Evolutionary conservation across 2,113 vertebrate species (phyloP).

Genomic region (Callospermophilus lateralis): DNA sequence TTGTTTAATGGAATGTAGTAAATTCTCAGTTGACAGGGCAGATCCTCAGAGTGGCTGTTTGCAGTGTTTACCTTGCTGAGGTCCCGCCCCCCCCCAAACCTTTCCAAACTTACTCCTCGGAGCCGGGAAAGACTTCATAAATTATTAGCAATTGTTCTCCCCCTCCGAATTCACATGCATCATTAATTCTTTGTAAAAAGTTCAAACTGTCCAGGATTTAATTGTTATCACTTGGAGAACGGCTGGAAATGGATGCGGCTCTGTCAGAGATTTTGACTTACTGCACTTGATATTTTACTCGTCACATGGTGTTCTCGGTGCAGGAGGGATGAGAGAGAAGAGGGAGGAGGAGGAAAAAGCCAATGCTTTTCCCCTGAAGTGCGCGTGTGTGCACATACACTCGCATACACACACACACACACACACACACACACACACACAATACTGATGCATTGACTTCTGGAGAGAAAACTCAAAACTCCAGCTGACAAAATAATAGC

Average conservation of each 20-base stretch:
- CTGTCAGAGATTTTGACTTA: conserved; percentile 77
- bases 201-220: conserved; percentile 85
- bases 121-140: conserved; percentile 80
- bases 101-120: conserved; percentile 84
- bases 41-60: conserved; percentile 83
- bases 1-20: conserved; percentile 91
- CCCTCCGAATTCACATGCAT: conserved; percentile 73
- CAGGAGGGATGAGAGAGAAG: conserved; percentile 14
- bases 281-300: conserved; percentile 79
- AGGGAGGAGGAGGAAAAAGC: background rate
- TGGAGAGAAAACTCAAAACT: conserved; percentile 13
- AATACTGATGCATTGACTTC: background rate
- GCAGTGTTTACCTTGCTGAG: conserved; percentile 86
- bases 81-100: conserved; percentile 62
- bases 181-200: conserved; percentile 87
- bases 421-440: background rate
- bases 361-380: conserved; percentile 50
- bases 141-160: conserved; percentile 81
- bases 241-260: conserved; percentile 72
- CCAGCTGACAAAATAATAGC: background rate
- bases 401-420: conserved; percentile 49
- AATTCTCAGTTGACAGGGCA: conserved; percentile 87
- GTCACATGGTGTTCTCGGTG: background rate
- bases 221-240: conserved; percentile 82
- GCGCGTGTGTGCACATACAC: background rate